phyloP scores from a whole-genome alignment of 2,888 invertebrate genomes.

The Stenolophus ochropezus region DNA sequence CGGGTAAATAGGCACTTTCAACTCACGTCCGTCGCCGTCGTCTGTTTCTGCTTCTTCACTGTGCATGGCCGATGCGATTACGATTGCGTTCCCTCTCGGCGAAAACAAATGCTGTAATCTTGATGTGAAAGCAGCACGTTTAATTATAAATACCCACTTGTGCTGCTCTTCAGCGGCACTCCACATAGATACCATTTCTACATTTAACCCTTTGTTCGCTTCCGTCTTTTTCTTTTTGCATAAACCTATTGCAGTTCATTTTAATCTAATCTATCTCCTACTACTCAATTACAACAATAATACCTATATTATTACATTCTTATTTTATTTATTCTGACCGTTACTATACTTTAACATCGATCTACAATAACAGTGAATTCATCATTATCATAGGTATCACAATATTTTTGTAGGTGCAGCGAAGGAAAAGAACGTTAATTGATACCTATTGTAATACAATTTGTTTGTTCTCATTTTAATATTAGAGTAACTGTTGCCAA shows the following conservation, averaged over 20 bases:
- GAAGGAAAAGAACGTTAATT: too few species aligned
- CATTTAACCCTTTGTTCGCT: slow-evolving; percentile 22
- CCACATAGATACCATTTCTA: slow-evolving; percentile 14
- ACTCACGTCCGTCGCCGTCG: slow-evolving; percentile 39
- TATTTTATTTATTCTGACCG: background rate
- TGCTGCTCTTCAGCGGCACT: background rate
- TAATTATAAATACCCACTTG: slow-evolving; percentile 43
- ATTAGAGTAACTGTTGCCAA: too few species aligned
- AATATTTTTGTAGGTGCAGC: too few species aligned
- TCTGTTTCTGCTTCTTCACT: slow-evolving; percentile 40
- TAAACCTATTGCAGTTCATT: background rate
- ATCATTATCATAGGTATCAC: too few species aligned
- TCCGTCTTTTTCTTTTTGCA: background rate
- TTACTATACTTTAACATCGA: too few species aligned
- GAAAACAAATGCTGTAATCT: slow-evolving; percentile 53
- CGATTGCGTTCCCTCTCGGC: slow-evolving; percentile 25
- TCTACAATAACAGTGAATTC: too few species aligned
- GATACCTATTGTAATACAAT: too few species aligned
- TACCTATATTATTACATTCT: background rate
- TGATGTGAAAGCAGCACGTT: slow-evolving; percentile 48
- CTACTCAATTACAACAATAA: background rate
- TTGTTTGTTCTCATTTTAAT: too few species aligned
- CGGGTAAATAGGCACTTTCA: slow-evolving; percentile 51
- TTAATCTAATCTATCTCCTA: background rate
- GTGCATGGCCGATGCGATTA: slow-evolving; percentile 51